These are phyloP conservation scores for Sinopyrophorus schimmeli DNA, from an alignment of 2,888 invertebrate species.

Conservation along the genomic window DNA sequence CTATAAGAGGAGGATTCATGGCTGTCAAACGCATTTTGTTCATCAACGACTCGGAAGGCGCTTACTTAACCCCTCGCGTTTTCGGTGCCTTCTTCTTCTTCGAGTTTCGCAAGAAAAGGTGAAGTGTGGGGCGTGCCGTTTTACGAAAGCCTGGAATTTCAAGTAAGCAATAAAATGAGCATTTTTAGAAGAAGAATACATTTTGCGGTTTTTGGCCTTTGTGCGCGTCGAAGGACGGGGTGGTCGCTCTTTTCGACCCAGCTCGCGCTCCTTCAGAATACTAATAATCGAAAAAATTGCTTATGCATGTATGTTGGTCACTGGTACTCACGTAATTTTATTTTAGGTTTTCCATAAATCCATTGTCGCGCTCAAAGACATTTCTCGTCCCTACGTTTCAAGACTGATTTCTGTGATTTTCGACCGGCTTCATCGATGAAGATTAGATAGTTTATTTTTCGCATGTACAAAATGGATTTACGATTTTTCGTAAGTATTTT, in stretches of 20 bases:
- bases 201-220: slow-evolving; percentile 9
- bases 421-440: slow-evolving; percentile 2
- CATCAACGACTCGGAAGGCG: slow-evolving; percentile 20
- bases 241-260: slow-evolving; percentile 1
- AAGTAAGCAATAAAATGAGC: background rate
- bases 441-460: slow-evolving; percentile 4
- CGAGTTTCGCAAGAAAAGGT: background rate
- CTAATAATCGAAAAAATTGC: slow-evolving; percentile 17
- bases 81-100: too few relatives aligned
- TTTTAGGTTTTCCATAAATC: slow-evolving; percentile 13
- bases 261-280: slow-evolving; percentile 14
- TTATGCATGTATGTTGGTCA: slow-evolving; percentile 38
- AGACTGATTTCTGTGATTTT: slow-evolving; percentile 27
- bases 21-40: slow-evolving; percentile 24
- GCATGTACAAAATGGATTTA: slow-evolving; percentile 16
- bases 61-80: background rate
- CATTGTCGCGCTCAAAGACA: background rate
- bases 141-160: background rate
- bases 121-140: background rate
- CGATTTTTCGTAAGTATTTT: slow-evolving; percentile 20
- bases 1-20: slow-evolving; percentile 25
- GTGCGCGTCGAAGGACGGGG: slow-evolving; percentile 6
- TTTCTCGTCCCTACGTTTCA: slow-evolving; percentile 8
- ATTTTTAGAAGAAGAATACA: background rate
- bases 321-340: slow-evolving; percentile 40